These are phyloP conservation scores for Pilophorus perplexus DNA, from an alignment of 2,888 invertebrate species.

Conservation along the genomic window DNA sequence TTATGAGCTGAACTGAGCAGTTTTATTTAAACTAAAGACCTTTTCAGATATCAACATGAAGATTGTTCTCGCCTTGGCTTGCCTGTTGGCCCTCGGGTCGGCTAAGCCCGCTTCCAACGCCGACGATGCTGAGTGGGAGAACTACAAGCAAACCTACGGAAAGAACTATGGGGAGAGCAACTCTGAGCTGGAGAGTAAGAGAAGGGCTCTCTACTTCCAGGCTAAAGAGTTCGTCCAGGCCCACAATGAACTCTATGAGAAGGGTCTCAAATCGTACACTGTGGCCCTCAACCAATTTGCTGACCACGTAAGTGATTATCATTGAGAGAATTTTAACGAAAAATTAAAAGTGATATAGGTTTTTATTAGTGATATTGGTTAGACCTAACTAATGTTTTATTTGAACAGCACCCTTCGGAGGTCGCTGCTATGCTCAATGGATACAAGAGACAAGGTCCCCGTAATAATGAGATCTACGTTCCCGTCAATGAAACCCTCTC, in stretches of 20 bases:
- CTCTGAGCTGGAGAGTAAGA: conserved; percentile 51
- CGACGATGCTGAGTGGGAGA: conserved; percentile 9
- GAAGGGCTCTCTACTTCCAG: conserved; percentile 54
- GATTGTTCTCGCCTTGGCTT: conserved; percentile 9
- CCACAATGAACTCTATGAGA: conserved; percentile 73
- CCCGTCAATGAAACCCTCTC: conserved; percentile 2
- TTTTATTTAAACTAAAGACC: no score
- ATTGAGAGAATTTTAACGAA: no score
- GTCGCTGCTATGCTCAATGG: conserved; percentile 31
- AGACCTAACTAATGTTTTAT: no score
- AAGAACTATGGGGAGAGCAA: conserved; percentile 70
- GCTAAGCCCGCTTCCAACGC: conserved; percentile 7
- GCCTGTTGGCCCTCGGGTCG: conserved; percentile 21
- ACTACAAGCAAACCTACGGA: conserved; percentile 51
- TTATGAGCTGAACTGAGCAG: no score
- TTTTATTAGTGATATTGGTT: no score
- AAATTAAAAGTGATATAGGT: no score
- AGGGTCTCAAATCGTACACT: conserved; percentile 65
- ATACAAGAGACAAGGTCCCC: conserved; percentile 6
- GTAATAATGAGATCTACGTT: not conserved
- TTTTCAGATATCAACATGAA: no score
- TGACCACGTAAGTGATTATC: conserved; percentile 64
- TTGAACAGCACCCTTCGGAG: conserved; percentile 26
- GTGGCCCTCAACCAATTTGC: conserved; percentile 77
- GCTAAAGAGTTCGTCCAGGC: conserved; percentile 78